Evolutionary conservation across 64 coral and sea anemone genomes (phyloP).

Genomic region (Montipora sp.): DNA sequence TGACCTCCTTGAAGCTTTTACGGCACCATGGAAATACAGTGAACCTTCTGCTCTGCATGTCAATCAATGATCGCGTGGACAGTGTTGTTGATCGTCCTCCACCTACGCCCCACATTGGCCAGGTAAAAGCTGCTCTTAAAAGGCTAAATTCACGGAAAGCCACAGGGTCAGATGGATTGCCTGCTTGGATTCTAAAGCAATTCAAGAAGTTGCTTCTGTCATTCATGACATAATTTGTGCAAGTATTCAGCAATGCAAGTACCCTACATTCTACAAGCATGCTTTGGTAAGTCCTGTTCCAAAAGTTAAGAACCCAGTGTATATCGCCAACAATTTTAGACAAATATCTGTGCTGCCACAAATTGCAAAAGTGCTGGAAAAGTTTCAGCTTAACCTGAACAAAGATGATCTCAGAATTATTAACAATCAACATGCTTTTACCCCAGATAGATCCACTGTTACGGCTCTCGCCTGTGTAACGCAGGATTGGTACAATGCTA

Average conservation of each 20-base stretch:
- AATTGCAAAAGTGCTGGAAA: neutral
- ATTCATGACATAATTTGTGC: slow-evolving; percentile 25
- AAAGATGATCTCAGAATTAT: neutral
- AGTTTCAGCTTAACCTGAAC: slow-evolving; percentile 2
- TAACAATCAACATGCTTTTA: slow-evolving; percentile 47
- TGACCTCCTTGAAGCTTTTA: neutral
- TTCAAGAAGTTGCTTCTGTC: slow-evolving; percentile 27
- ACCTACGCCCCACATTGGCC: neutral
- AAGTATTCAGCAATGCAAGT: slow-evolving; percentile 17
- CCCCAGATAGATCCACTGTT: neutral
- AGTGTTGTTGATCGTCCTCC: slow-evolving; percentile 12
- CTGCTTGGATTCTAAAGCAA: slow-evolving; percentile 14
- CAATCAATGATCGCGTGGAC: neutral
- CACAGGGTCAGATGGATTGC: slow-evolving; percentile 18
- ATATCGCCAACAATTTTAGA: too few relatives aligned
- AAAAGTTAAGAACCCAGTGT: too few relatives aligned
- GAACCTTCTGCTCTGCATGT: neutral
- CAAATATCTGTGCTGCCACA: too few relatives aligned
- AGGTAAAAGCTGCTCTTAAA: slow-evolving; percentile 10
- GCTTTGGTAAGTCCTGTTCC: neutral
- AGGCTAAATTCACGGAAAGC: slow-evolving; percentile 30
- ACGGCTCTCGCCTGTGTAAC: slow-evolving; percentile 43
- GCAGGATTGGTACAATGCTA: slow-evolving; percentile 59
- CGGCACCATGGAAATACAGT: neutral
- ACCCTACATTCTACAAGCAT: neutral